A percentile compares a stretch with the other conserved stretches of the same genome.
phyloP scores from a whole-genome alignment of 1,140 invertebrate species.

The Penaeus indicus region DNA sequence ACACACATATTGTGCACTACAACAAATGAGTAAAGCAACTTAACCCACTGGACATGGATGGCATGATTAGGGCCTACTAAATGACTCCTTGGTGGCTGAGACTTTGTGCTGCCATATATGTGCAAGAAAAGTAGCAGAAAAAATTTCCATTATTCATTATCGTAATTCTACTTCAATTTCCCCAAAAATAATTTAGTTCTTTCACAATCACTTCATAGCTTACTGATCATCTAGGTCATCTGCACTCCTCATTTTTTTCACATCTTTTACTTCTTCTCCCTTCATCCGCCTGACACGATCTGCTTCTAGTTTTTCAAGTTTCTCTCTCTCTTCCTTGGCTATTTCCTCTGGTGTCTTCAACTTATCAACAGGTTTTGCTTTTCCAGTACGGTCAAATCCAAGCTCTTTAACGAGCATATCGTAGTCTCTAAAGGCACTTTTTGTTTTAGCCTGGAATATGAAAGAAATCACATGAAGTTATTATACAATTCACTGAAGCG shows the following conservation, averaged over 20 bases:
- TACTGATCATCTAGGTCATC: slow-evolving; percentile 65
- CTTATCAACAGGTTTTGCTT: slow-evolving; percentile 57
- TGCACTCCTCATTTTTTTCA: slow-evolving; percentile 50
- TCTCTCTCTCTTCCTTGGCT: slow-evolving; percentile 52
- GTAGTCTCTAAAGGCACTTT: slow-evolving; percentile 57
- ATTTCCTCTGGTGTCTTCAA: slow-evolving; percentile 63
- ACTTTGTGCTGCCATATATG: too few relatives aligned
- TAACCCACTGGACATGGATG: too few relatives aligned
- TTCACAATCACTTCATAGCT: background rate
- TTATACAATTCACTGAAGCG: too few relatives aligned
- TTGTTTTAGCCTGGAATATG: slow-evolving; percentile 47
- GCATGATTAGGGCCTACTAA: too few relatives aligned
- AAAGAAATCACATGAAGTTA: background rate
- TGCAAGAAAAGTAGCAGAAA: too few relatives aligned
- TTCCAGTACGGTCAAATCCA: slow-evolving; percentile 49
- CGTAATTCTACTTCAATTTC: too few relatives aligned
- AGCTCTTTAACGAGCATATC: slow-evolving; percentile 54
- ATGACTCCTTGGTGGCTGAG: too few relatives aligned
- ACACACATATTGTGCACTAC: too few relatives aligned
- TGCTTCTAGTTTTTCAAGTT: slow-evolving; percentile 53
- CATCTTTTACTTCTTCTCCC: slow-evolving; percentile 42
- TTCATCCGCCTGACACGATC: slow-evolving; percentile 63
- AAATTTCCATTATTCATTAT: too few relatives aligned
- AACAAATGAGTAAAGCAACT: too few relatives aligned
- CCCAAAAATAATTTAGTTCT: too few relatives aligned